phyloP scores from a whole-genome alignment of 2,888 invertebrate genomes.

The Axea sp. region DNA sequence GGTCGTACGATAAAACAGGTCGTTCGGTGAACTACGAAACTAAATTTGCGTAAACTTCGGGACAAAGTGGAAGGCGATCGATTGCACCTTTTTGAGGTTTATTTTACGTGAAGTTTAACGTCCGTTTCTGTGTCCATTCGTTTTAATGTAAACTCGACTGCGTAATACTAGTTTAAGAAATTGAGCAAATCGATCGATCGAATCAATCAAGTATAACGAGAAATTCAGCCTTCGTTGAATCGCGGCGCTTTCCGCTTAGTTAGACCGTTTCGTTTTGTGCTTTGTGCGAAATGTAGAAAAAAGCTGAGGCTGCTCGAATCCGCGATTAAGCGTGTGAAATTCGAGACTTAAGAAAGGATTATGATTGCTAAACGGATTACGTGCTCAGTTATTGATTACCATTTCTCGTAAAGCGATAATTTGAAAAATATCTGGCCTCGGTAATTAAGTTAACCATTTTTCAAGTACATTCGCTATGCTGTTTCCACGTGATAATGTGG shows the following conservation, averaged over 20 bases:
- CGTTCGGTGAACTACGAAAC: too few relatives aligned
- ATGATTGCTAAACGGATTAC: constrained; percentile 36
- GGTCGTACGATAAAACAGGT: too few relatives aligned
- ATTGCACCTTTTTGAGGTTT: constrained; percentile 4
- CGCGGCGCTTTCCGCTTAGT: constrained; percentile 56
- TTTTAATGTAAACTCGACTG: constrained; percentile 54
- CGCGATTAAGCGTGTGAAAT: constrained; percentile 42
- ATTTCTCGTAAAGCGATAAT: constrained; percentile 29
- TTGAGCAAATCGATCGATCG: constrained; percentile 58
- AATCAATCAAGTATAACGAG: constrained; percentile 61
- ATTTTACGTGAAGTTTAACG: constrained; percentile 16
- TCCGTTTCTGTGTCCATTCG: constrained; percentile 26
- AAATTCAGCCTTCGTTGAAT: constrained; percentile 59
- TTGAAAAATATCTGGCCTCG: constrained; percentile 24
- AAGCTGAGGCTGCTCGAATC: constrained; percentile 22
- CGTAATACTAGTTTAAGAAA: constrained; percentile 60
- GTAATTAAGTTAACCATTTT: constrained; percentile 14
- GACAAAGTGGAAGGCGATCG: too few relatives aligned
- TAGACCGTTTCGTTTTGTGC: constrained; percentile 57
- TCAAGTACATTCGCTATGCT: not conserved
- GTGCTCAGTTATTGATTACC: constrained; percentile 18
- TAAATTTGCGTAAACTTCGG: too few relatives aligned
- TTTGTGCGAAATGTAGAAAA: constrained; percentile 50
- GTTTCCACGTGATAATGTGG: constrained; percentile 1
- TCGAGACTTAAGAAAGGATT: constrained; percentile 29